Conservation (phyloP, 2,888 invertebrate genomes). For the Cyclophora albipunctata region DNA sequence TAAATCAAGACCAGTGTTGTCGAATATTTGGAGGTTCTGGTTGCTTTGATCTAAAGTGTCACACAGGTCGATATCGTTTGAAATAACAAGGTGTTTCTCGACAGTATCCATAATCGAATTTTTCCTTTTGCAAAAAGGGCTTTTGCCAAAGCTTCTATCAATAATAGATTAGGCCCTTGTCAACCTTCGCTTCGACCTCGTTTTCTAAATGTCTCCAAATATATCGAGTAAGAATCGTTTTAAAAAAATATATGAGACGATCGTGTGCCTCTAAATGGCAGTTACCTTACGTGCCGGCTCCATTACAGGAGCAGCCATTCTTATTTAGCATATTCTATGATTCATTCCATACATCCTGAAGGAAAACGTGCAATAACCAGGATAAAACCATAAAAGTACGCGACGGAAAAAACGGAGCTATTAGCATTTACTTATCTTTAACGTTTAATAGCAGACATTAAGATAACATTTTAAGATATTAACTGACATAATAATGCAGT, state of each 20-base stretch:
- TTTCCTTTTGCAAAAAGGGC: constrained; percentile 25
- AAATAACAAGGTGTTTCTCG: constrained; percentile 26
- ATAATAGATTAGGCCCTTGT: constrained; percentile 47
- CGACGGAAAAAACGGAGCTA: no score
- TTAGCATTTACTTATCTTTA: no score
- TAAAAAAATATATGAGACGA: constrained; percentile 31
- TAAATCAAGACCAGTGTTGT: no score
- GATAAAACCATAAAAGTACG: no score
- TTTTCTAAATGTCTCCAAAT: constrained; percentile 39
- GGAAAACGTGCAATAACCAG: no score
- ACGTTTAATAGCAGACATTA: no score
- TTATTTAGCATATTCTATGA: constrained; percentile 24
- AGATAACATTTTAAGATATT: no score
- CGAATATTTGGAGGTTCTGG: not conserved
- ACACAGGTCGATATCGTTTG: constrained; percentile 8
- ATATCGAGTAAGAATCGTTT: constrained; percentile 35
- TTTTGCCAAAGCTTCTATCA: constrained; percentile 37
- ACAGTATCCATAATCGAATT: constrained; percentile 31
- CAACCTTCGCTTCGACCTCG: constrained; percentile 35
- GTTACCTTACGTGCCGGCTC: constrained; percentile 22
- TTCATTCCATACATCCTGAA: constrained; percentile 14
- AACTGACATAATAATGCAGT: no score
- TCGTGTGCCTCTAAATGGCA: constrained; percentile 16
- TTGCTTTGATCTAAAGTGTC: constrained; percentile 2
- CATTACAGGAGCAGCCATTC: constrained; percentile 20